Conservation (phyloP, 2,888 invertebrate species). For the Drosophila ochracea region DNA sequence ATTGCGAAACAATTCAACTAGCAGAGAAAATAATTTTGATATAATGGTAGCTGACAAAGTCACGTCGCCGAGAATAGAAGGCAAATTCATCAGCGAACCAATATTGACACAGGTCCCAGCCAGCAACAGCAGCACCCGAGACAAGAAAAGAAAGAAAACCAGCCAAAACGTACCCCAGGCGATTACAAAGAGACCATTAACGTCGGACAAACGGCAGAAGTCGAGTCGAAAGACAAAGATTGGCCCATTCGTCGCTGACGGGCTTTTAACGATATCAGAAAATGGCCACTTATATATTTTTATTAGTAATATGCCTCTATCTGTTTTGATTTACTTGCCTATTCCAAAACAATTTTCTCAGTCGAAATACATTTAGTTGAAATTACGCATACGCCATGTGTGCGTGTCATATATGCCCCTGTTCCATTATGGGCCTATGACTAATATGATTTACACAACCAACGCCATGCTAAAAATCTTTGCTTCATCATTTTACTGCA, state of each 20-base stretch:
- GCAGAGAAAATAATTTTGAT: constrained; percentile 68
- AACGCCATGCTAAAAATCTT: constrained; percentile 39
- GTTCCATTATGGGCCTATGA: constrained; percentile 8
- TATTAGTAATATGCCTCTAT: constrained; percentile 62
- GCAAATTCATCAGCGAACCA: constrained; percentile 69
- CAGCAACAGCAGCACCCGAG: constrained; percentile 32
- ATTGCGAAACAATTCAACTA: constrained; percentile 66
- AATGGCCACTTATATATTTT: constrained; percentile 78
- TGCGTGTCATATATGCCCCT: constrained; percentile 16
- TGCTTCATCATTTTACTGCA: constrained; percentile 20
- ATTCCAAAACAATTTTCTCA: constrained; percentile 62
- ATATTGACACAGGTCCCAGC: constrained; percentile 58
- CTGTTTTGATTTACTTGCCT: constrained; percentile 69
- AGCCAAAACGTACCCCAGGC: constrained; percentile 53
- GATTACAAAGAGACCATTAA: constrained; percentile 30
- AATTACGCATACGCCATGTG: constrained; percentile 56
- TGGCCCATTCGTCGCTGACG: constrained; percentile 52
- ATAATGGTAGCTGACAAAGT: constrained; percentile 74
- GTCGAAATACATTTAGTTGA: constrained; percentile 48
- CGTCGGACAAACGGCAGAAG: constrained; percentile 17
- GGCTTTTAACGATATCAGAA: constrained; percentile 67
- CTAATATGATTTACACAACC: constrained; percentile 56
- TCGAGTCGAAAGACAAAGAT: constrained; percentile 22
- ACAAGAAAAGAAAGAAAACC: constrained; percentile 31
- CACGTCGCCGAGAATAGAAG: constrained; percentile 67